Evolutionary conservation across 2,888 invertebrate genomes (phyloP).

Genomic region (Agriopis marginaria): DNA sequence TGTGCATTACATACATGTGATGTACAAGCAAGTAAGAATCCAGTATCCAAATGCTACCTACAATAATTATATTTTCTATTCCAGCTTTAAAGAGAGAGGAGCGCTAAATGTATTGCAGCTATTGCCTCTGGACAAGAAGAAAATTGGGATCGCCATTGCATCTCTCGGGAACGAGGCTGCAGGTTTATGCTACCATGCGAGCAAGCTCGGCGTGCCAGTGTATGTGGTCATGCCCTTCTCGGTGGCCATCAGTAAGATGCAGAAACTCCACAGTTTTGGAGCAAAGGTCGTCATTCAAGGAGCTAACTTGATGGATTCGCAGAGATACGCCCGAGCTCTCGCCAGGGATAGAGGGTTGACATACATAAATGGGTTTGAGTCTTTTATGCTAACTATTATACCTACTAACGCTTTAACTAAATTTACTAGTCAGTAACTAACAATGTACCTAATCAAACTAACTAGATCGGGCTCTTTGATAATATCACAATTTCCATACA

Average conservation of each 20-base stretch:
- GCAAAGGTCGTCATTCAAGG: constrained; percentile 89
- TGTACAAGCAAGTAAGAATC: not conserved
- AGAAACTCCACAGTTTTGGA: constrained; percentile 87
- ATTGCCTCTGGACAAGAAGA: constrained; percentile 85
- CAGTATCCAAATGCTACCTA: too few relatives aligned
- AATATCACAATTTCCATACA: too few relatives aligned
- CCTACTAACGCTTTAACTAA: too few relatives aligned
- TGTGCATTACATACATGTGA: too few relatives aligned
- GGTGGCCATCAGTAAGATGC: constrained; percentile 89
- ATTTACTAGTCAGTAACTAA: too few relatives aligned
- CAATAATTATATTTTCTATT: constrained; percentile 27
- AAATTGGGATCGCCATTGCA: constrained; percentile 88
- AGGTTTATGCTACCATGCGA: constrained; percentile 88
- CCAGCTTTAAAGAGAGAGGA: constrained; percentile 91
- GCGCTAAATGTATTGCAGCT: constrained; percentile 87
- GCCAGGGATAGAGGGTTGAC: constrained; percentile 86
- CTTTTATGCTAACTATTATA: not conserved
- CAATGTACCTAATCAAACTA: too few relatives aligned
- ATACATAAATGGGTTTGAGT: constrained; percentile 88
- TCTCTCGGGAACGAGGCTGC: constrained; percentile 91
- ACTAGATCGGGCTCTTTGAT: too few relatives aligned
- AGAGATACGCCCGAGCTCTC: constrained; percentile 86
- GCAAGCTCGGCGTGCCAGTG: constrained; percentile 85
- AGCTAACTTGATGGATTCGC: constrained; percentile 86
- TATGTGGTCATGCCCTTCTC: constrained; percentile 90